These are phyloP conservation scores for Eolophus roseicapilla DNA, from an alignment of 2,113 vertebrate genomes.

Conservation along the genomic window DNA sequence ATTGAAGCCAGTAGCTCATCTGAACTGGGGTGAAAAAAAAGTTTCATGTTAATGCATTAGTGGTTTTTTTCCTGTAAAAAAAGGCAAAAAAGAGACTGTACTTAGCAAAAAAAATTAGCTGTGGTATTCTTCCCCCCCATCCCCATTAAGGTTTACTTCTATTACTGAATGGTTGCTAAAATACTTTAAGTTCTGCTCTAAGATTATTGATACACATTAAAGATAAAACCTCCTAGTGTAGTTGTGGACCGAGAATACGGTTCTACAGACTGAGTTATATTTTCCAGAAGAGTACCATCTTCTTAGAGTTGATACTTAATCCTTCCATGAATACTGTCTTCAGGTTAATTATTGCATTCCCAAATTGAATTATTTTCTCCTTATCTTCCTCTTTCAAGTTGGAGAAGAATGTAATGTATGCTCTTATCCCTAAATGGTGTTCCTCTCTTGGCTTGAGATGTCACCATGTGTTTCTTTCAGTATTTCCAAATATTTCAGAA, in stretches of 20 bases:
- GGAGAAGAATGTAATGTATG: neutral
- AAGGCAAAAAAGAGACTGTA: neutral
- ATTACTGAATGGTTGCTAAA: neutral
- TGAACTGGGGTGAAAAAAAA: constrained; percentile 4
- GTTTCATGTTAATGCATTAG: neutral
- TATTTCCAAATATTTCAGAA: neutral
- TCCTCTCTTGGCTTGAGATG: neutral
- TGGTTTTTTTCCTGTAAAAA: neutral
- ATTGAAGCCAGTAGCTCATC: neutral
- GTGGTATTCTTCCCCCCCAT: neutral
- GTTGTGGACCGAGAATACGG: neutral
- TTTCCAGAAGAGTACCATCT: neutral
- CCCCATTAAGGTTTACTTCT: neutral
- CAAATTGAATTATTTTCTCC: neutral
- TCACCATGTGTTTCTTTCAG: neutral
- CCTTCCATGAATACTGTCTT: neutral
- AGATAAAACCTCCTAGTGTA: neutral
- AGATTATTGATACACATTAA: neutral
- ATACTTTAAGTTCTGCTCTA: neutral
- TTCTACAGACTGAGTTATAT: neutral
- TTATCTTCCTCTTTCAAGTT: neutral
- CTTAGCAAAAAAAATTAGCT: neutral
- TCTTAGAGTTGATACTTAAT: neutral
- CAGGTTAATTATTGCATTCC: neutral
- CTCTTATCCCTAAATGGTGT: neutral